Conservation (phyloP, 2,113 vertebrate species). For the Anguilla japonica region DNA sequence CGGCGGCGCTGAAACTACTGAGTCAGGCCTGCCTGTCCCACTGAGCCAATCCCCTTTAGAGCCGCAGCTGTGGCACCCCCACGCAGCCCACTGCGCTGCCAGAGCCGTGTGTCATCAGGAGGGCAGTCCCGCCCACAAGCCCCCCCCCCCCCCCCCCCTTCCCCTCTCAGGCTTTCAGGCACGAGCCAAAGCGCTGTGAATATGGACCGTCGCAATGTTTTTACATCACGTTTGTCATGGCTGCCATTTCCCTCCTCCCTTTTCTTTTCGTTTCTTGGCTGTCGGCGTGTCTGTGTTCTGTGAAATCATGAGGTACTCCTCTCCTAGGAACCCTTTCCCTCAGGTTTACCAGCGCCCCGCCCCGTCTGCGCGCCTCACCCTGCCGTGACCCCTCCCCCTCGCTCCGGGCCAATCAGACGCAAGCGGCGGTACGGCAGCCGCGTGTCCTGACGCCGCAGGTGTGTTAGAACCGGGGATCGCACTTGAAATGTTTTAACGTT, state of each 20-base stretch:
- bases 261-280: conserved; percentile 35
- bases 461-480: not conserved
- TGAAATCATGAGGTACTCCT: not conserved
- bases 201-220: conserved; percentile 18
- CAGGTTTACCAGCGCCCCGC: conserved; percentile 14
- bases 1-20: conserved; percentile 41
- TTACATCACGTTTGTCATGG: not conserved
- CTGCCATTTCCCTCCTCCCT: conserved; percentile 27
- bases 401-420: not conserved
- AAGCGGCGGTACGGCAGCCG: not conserved
- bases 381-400: not conserved
- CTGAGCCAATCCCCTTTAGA: conserved; percentile 39
- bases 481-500: not conserved
- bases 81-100: not conserved
- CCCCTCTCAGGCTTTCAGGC: not conserved
- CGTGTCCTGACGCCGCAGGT: not conserved
- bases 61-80: conserved; percentile 13
- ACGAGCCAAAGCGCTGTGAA: not conserved
- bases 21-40: conserved; percentile 40
- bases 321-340: conserved; percentile 3
- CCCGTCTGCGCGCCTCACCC: not conserved
- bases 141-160: not conserved
- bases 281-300: conserved; percentile 32
- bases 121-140: not conserved
- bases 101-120: not conserved